A percentile compares a stretch with the other conserved stretches of the same genome.
Conservation (phyloP, 2,113 vertebrate genomes). For the Lanius ludovicianus region DNA sequence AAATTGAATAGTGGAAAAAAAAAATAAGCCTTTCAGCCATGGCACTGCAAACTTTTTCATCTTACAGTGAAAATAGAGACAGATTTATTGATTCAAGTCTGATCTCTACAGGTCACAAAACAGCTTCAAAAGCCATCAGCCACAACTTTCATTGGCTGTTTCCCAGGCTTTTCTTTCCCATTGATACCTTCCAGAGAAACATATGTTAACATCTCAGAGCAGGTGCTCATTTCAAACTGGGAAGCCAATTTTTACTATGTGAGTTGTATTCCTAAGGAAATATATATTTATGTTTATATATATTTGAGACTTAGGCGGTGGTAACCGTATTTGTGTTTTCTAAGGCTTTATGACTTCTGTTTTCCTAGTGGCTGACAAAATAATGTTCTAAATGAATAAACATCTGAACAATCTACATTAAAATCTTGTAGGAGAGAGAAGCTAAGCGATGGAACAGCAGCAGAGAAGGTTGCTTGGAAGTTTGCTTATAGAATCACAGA, state of each 20-base stretch:
- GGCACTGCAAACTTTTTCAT: background rate
- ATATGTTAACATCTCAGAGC: background rate
- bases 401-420: background rate
- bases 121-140: constrained; percentile 19
- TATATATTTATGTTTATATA: background rate
- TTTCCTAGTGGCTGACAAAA: background rate
- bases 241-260: background rate
- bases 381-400: background rate
- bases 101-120: constrained; percentile 4
- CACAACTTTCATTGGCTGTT: background rate
- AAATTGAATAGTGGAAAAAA: background rate
- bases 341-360: background rate
- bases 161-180: background rate
- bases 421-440: background rate
- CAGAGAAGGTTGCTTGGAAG: background rate
- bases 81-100: constrained; percentile 50
- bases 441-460: background rate
- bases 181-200: background rate
- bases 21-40: background rate
- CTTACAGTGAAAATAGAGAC: background rate
- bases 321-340: background rate
- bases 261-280: background rate
- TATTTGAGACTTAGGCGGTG: background rate
- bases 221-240: constrained; percentile 11
- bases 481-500: background rate